Evolutionary conservation across 2,113 vertebrate species (phyloP).

Genomic region (Nibea coibor): DNA sequence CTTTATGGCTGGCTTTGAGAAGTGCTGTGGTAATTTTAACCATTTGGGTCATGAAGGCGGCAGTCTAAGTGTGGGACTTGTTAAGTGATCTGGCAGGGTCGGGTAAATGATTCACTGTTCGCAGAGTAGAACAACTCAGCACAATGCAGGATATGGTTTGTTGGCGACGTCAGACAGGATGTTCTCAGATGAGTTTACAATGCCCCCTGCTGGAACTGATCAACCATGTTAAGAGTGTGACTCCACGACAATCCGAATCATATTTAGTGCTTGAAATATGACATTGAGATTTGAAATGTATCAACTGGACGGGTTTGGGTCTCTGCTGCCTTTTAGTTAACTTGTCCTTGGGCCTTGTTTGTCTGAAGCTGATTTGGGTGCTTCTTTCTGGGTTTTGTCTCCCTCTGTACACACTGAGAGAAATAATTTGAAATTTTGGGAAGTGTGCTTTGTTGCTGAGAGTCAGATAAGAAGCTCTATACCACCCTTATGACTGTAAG

Average conservation of each 20-base stretch:
- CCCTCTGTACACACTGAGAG: neutral
- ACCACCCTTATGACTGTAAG: neutral
- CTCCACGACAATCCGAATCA: neutral
- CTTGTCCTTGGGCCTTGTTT: neutral
- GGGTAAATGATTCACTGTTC: conserved; percentile 33
- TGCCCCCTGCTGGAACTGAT: conserved; percentile 71
- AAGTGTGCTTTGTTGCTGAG: neutral
- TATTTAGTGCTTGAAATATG: neutral
- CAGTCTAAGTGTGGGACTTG: conserved; percentile 35
- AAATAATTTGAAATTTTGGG: neutral
- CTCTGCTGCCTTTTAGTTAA: neutral
- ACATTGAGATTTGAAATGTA: neutral
- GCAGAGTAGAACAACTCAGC: conserved; percentile 31
- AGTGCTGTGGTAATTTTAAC: conserved; percentile 35
- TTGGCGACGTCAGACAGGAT: neutral
- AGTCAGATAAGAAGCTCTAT: neutral
- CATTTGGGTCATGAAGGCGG: conserved; percentile 25
- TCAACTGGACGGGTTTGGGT: neutral
- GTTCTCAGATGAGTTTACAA: neutral
- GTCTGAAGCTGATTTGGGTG: neutral
- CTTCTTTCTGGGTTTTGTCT: neutral
- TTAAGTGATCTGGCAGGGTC: conserved; percentile 42
- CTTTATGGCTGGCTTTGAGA: conserved; percentile 13
- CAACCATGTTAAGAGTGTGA: neutral
- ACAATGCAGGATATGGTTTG: neutral